Evolutionary conservation across 2,888 invertebrate genomes (phyloP).

Genomic region (Byasa hedistus): DNA sequence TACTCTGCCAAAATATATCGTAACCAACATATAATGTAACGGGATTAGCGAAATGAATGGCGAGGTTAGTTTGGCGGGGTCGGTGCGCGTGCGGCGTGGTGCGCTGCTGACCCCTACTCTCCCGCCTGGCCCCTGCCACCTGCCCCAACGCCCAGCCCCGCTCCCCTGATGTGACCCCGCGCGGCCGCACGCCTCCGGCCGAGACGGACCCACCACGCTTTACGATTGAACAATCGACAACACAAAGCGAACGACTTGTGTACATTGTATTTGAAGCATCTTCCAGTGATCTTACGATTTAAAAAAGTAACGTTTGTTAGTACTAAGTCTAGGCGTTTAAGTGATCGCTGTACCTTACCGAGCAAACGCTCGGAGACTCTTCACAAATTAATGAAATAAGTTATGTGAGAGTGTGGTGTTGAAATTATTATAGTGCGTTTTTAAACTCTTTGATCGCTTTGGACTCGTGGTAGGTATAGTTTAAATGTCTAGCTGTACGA

Average conservation of each 20-base stretch:
- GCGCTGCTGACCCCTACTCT: background rate
- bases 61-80: slow-evolving; percentile 13
- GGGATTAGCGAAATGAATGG: slow-evolving; percentile 48
- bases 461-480: slow-evolving; percentile 69
- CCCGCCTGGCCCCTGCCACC: slow-evolving; percentile 2
- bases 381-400: slow-evolving; percentile 73
- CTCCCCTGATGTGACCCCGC: slow-evolving; percentile 37
- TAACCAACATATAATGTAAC: slow-evolving; percentile 66
- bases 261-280: slow-evolving; percentile 69
- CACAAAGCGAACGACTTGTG: slow-evolving; percentile 56
- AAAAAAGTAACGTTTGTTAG: slow-evolving; percentile 61
- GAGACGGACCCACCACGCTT: slow-evolving; percentile 43
- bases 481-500: slow-evolving; percentile 72
- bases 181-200: slow-evolving; percentile 27
- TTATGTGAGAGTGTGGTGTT: slow-evolving; percentile 60
- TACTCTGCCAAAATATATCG: slow-evolving; percentile 80
- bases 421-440: slow-evolving; percentile 59
- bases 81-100: background rate
- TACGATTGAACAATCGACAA: slow-evolving; percentile 45
- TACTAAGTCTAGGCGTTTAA: slow-evolving; percentile 65
- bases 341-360: slow-evolving; percentile 70
- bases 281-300: slow-evolving; percentile 76
- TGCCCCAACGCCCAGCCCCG: slow-evolving; percentile 7
- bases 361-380: slow-evolving; percentile 62
- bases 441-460: slow-evolving; percentile 61